These are phyloP conservation scores for Rana temporaria DNA, from an alignment of 2,113 vertebrate species.

Conservation along the genomic window DNA sequence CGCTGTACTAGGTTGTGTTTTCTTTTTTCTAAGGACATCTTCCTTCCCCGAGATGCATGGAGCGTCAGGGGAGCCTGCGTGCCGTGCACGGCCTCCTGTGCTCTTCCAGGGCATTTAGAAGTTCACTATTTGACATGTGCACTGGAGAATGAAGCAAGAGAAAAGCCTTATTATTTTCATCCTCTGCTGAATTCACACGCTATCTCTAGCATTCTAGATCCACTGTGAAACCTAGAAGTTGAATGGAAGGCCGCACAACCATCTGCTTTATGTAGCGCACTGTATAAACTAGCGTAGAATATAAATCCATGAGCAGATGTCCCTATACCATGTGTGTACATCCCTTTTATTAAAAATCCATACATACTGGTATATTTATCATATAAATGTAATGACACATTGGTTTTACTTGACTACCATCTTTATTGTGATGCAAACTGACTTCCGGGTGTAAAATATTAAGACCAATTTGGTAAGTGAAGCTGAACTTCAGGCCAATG, in stretches of 20 bases:
- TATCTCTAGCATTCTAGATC: constrained; percentile 63
- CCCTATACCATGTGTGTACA: too few relatives aligned
- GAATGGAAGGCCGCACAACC: background rate
- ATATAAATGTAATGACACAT: too few relatives aligned
- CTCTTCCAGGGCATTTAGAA: constrained; percentile 60
- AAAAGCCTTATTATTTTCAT: constrained; percentile 77
- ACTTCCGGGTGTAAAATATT: too few relatives aligned
- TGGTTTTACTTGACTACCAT: too few relatives aligned
- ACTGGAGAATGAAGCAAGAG: constrained; percentile 64
- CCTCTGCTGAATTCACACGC: constrained; percentile 67
- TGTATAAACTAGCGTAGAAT: background rate
- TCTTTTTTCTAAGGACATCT: constrained; percentile 25
- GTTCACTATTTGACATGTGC: constrained; percentile 64
- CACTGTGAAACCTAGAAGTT: constrained; percentile 25
- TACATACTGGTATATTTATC: too few relatives aligned
- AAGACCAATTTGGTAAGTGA: too few relatives aligned
- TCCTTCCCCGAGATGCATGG: background rate
- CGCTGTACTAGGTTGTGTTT: constrained; percentile 22
- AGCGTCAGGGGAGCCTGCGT: constrained; percentile 53
- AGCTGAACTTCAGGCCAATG: too few relatives aligned
- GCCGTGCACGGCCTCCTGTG: constrained; percentile 14
- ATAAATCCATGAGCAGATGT: too few relatives aligned
- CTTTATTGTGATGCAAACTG: too few relatives aligned
- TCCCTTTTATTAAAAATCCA: too few relatives aligned
- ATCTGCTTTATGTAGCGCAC: background rate